These are phyloP conservation scores for Tauraco erythrolophus DNA, from an alignment of 2,113 vertebrate species.

Conservation along the genomic window DNA sequence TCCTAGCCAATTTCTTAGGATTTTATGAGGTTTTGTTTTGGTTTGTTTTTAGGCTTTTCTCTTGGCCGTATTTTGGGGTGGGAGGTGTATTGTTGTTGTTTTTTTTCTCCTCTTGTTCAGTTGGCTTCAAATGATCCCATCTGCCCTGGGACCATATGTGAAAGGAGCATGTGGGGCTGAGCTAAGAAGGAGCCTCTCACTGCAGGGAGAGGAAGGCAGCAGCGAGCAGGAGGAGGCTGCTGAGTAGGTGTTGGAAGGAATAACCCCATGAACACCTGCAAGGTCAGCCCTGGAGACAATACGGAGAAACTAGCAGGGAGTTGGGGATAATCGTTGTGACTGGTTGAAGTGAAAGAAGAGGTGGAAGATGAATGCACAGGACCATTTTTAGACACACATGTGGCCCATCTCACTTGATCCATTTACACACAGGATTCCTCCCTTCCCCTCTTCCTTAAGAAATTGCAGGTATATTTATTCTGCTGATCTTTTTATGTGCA, in stretches of 20 bases:
- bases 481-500: background rate
- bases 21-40: fast-evolving
- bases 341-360: background rate
- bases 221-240: background rate
- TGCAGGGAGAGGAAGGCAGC: background rate
- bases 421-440: fast-evolving
- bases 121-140: background rate
- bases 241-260: background rate
- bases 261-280: fast-evolving
- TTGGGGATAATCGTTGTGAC: background rate
- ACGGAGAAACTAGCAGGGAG: background rate
- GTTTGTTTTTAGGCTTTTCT: background rate
- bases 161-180: background rate
- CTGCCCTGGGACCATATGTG: background rate
- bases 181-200: background rate
- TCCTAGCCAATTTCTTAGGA: background rate
- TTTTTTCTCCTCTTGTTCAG: background rate
- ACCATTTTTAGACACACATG: background rate
- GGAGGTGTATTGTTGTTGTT: background rate
- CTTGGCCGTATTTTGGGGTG: background rate
- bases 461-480: background rate
- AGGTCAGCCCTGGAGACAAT: background rate
- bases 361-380: background rate
- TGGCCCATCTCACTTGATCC: background rate
- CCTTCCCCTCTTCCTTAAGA: background rate